Evolutionary conservation across 1,140 invertebrate species (phyloP), one percentile per base, ranked within the genome.

Genomic region (Drosophila funebris): DNA sequence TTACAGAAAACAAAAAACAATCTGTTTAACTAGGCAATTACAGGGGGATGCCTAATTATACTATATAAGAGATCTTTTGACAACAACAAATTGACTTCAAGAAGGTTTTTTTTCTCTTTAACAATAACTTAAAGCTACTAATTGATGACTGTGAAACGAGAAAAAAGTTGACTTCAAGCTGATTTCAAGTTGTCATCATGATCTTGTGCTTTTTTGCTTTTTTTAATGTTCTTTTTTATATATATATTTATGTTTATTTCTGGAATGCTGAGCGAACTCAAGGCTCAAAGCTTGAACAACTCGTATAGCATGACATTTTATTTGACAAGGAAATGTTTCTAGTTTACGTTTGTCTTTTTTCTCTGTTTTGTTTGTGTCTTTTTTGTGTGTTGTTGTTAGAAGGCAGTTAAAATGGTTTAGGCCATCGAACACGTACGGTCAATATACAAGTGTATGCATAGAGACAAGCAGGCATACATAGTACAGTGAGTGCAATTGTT

Each of bases 401-500:
- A 68, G 64, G 69, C 57, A 73, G 50, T 67, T 61, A 68, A 85
- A 82, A 61, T 80, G 68, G 24, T 48, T 76, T 56, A 43, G 56
- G 60, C 78, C 69, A 70, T 62, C 78, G 71, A 74, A 70, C 72
- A 71, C 68, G 78, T 78, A 78, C 76, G 46, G 60, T 62, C 53
- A 36, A 73, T 73, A 69, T 31, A 53, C 13, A 36, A 18, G 7
- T 48, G 44, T 48, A 44, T 43, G 13, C n/a, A 57, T 9, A 22
- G 8, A 29, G 22, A 41, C 9, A 13, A 9, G 36, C 41, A 8
- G n/a, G n/a, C 52, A n/a, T n/a, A n/a, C n/a, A n/a, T n/a, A n/a
- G 37, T 31, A 73, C 54, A 73, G 69, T 72, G 69, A 57, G 44
- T 72, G 69, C 69, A 72, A 72, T 72, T 72, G 62, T 72, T 72